A percentile compares a stretch with the other conserved stretches of the same genome.
Conservation (phyloP, 1,140 invertebrate genomes). For the Yoshiicerus persimilis region DNA sequence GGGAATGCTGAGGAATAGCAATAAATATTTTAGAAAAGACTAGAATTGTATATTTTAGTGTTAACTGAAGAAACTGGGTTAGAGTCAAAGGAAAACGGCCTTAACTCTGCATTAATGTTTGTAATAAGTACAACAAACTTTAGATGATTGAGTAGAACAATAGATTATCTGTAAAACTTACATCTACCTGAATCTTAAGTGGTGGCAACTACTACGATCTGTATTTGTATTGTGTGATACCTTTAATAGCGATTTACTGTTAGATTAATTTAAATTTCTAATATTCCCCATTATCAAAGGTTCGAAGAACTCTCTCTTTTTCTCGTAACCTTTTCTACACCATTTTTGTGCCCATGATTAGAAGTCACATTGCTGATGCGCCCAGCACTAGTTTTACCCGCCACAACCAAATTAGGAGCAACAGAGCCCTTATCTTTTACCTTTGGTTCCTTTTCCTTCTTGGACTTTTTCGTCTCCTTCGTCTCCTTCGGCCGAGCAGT, state of each 20-base stretch:
- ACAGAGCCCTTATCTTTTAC: not conserved
- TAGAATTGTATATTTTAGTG: too few relatives aligned
- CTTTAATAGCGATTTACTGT: not conserved
- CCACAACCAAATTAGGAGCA: not conserved
- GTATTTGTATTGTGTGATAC: too few relatives aligned
- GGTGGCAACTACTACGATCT: too few relatives aligned
- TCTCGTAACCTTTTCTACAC: not conserved
- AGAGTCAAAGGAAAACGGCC: too few relatives aligned
- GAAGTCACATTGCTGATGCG: not conserved
- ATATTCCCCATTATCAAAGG: not conserved
- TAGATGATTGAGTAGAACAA: not conserved
- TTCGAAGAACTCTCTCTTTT: not conserved
- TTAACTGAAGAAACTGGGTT: too few relatives aligned
- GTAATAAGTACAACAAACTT: not conserved
- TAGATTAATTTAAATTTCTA: not conserved
- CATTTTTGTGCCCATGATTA: not conserved
- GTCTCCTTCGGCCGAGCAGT: not conserved
- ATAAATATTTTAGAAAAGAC: too few relatives aligned
- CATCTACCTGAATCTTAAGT: too few relatives aligned
- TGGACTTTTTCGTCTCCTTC: constrained; percentile 2
- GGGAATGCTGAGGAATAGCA: too few relatives aligned
- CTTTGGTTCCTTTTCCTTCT: constrained; percentile 31
- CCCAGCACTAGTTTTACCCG: not conserved
- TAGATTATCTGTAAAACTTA: not conserved
- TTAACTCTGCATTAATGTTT: not conserved